These are phyloP conservation scores for Heliconius hewitsoni DNA, from an alignment of 1,140 invertebrate genomes.

Conservation along the genomic window DNA sequence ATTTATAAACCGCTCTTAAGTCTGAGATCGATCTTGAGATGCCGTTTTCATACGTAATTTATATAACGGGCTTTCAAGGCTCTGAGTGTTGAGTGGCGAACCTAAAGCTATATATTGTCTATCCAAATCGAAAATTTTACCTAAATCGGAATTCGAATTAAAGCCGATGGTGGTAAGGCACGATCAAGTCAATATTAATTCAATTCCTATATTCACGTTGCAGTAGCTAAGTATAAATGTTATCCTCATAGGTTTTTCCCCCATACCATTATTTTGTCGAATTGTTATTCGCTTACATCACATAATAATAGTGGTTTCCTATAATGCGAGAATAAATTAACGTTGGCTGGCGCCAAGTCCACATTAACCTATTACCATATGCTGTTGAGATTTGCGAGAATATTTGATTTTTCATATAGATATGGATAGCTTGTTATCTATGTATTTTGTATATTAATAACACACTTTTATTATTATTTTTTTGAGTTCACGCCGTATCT, in stretches of 20 bases:
- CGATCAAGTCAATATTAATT: neutral
- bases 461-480: too few relatives aligned
- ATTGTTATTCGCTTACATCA: constrained; percentile 15
- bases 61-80: too few relatives aligned
- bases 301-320: constrained; percentile 12
- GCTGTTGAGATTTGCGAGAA: neutral
- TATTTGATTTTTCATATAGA: neutral
- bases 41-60: too few relatives aligned
- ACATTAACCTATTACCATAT: constrained; percentile 1
- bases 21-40: too few relatives aligned
- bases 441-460: too few relatives aligned
- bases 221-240: neutral
- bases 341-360: neutral
- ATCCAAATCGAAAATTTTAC: neutral
- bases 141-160: neutral
- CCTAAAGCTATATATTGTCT: too few relatives aligned
- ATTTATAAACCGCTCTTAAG: too few relatives aligned
- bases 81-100: too few relatives aligned
- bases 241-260: constrained; percentile 1
- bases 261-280: constrained; percentile 10
- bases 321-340: constrained; percentile 12
- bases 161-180: too few relatives aligned
- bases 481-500: too few relatives aligned
- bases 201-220: neutral
- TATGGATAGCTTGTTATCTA: too few relatives aligned